These are phyloP conservation scores for Meandrina meandrites DNA, from an alignment of 92 coral and sea anemone species.

Conservation along the genomic window DNA sequence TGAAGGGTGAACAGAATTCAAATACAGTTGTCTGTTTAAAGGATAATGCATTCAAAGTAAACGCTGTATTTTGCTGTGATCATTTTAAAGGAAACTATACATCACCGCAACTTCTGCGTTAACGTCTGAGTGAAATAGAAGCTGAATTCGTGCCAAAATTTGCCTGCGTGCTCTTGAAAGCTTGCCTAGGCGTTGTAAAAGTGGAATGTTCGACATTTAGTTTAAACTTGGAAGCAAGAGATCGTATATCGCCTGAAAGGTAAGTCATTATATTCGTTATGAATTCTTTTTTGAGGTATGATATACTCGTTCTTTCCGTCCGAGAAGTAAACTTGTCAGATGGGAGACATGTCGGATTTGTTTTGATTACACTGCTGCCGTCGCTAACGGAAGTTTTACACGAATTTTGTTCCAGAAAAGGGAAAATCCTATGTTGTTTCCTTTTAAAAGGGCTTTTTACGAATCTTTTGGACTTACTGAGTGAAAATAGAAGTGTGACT, in stretches of 20 bases:
- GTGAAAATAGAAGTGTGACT: not conserved
- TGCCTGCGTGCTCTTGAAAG: not conserved
- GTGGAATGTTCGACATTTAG: slow-evolving; percentile 30
- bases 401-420: not conserved
- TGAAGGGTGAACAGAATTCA: slow-evolving; percentile 8
- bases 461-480: not conserved
- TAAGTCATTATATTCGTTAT: slow-evolving; percentile 11
- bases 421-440: not conserved
- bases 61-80: not conserved
- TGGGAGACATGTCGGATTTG: not conserved
- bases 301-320: not conserved
- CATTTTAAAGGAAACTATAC: not conserved
- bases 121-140: not conserved
- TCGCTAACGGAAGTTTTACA: slow-evolving; percentile 37
- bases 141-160: not conserved
- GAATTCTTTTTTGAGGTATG: not conserved
- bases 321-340: not conserved
- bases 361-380: slow-evolving; percentile 10
- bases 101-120: not conserved
- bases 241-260: slow-evolving; percentile 28
- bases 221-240: slow-evolving; percentile 18
- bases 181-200: slow-evolving; percentile 32
- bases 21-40: slow-evolving; percentile 24
- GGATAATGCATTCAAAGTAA: slow-evolving; percentile 6
- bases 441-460: not conserved